Conservation (phyloP, 1,140 invertebrate genomes). For the Hyles vespertilio region DNA sequence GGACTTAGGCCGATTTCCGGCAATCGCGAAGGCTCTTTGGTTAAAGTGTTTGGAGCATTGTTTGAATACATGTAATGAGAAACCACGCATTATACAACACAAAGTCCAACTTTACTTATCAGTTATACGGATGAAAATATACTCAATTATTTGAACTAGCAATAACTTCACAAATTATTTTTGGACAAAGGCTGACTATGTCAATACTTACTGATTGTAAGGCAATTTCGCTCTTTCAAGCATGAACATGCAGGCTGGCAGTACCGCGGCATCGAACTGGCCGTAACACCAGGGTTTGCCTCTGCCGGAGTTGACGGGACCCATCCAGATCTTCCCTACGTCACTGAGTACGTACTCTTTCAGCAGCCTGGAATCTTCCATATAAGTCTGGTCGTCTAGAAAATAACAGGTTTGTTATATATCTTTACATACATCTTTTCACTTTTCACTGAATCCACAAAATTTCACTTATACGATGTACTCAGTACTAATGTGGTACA, state of each 20-base stretch:
- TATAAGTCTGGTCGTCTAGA: constrained; percentile 80
- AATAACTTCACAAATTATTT: too few relatives aligned
- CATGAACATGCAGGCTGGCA: constrained; percentile 79
- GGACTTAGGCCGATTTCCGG: too few relatives aligned
- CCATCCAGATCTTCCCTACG: constrained; percentile 85
- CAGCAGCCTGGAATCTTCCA: constrained; percentile 77
- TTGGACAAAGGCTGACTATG: too few relatives aligned
- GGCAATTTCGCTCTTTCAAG: constrained; percentile 77
- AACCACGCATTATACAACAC: constrained; percentile 1
- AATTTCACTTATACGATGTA: too few relatives aligned
- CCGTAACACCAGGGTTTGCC: constrained; percentile 85
- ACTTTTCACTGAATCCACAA: too few relatives aligned
- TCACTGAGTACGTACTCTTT: constrained; percentile 85
- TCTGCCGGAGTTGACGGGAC: constrained; percentile 76
- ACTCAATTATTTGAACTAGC: too few relatives aligned
- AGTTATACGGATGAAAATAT: too few relatives aligned
- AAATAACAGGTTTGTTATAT: too few relatives aligned
- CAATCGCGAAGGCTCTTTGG: too few relatives aligned
- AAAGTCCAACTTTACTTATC: background rate
- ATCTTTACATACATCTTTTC: too few relatives aligned
- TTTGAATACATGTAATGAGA: background rate
- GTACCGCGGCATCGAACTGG: constrained; percentile 80
- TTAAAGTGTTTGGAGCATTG: background rate
- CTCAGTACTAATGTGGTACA: background rate
- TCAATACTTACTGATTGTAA: constrained; percentile 65